These are phyloP conservation scores for Aphodius sticticus DNA, from an alignment of 2,888 invertebrate species.

Conservation along the genomic window DNA sequence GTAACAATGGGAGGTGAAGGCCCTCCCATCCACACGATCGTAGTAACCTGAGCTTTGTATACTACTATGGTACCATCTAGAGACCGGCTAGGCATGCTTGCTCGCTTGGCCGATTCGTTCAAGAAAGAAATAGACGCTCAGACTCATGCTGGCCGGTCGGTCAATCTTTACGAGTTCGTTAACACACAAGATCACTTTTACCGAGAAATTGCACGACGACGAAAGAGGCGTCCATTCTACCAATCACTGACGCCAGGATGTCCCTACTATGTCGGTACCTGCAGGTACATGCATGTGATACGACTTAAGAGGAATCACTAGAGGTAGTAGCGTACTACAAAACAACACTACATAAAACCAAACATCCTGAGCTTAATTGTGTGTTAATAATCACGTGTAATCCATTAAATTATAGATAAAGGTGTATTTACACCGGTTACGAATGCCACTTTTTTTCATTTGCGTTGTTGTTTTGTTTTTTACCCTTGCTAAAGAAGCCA, in stretches of 20 bases:
- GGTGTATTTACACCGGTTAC: too few species aligned
- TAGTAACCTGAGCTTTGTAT: neutral
- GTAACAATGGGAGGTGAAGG: conserved; percentile 4
- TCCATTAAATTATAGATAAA: too few species aligned
- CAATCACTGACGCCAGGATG: neutral
- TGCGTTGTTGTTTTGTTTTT: too few species aligned
- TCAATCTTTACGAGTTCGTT: conserved; percentile 4
- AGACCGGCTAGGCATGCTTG: neutral
- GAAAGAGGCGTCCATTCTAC: neutral
- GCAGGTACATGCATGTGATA: too few species aligned
- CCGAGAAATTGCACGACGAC: neutral
- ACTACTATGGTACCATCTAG: neutral
- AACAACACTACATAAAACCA: too few species aligned
- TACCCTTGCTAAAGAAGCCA: too few species aligned
- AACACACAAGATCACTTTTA: neutral
- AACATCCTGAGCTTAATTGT: too few species aligned
- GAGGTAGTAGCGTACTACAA: too few species aligned
- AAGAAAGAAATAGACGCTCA: neutral
- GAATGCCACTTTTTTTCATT: too few species aligned
- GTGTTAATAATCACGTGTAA: too few species aligned
- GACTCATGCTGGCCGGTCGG: neutral
- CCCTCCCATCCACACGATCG: neutral
- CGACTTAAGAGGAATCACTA: too few species aligned
- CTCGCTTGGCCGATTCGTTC: neutral
- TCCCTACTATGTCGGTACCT: neutral